Evolutionary conservation across 2,113 vertebrate species (phyloP).

Genomic region (Indicator maculatus): DNA sequence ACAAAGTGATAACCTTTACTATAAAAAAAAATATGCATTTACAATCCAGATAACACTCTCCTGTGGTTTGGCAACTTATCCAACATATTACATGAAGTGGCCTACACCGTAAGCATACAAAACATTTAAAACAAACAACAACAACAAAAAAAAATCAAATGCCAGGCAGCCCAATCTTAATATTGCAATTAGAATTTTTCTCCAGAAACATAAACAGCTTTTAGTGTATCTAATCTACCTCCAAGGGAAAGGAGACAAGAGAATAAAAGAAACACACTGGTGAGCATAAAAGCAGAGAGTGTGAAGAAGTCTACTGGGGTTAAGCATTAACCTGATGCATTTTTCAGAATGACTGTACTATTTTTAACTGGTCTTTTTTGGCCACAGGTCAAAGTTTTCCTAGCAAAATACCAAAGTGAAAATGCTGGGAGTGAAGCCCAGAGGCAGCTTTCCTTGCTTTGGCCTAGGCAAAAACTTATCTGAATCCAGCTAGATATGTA

Average conservation of each 20-base stretch:
- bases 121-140: background rate
- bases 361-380: conserved; percentile 79
- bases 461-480: conserved; percentile 43
- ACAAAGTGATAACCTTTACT: background rate
- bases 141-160: background rate
- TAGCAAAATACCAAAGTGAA: conserved; percentile 73
- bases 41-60: background rate
- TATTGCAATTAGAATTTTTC: background rate
- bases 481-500: background rate
- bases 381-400: conserved; percentile 78
- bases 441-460: conserved; percentile 52
- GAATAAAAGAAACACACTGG: background rate
- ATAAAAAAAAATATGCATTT: background rate
- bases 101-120: background rate
- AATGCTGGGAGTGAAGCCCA: conserved; percentile 68
- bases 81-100: background rate
- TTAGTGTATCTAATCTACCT: background rate
- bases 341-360: conserved; percentile 72
- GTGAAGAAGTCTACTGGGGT: conserved; percentile 38
- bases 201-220: background rate
- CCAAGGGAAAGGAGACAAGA: background rate
- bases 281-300: conserved; percentile 34
- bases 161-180: background rate
- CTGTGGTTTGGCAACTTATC: background rate
- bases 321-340: conserved; percentile 69